phyloP scores from a whole-genome alignment of 2,113 vertebrate species.

The Catharus minimus region DNA sequence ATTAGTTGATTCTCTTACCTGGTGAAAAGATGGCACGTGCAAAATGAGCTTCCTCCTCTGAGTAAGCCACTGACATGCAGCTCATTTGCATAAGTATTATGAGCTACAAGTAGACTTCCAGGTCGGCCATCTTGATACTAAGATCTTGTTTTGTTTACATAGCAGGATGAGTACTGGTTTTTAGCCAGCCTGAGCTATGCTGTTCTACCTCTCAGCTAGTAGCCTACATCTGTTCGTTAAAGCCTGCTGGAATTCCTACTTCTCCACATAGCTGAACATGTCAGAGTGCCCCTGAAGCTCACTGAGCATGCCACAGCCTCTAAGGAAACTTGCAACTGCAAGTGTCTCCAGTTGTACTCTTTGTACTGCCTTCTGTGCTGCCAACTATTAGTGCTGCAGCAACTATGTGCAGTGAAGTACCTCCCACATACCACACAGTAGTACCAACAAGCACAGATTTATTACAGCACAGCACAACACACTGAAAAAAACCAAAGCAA shows the following conservation, averaged over 20 bases:
- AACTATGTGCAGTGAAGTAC: conserved; percentile 67
- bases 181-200: conserved; percentile 17
- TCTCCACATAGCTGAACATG: conserved; percentile 5
- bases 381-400: conserved; percentile 73
- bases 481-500: neutral
- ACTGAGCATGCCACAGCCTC: conserved; percentile 47
- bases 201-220: conserved; percentile 19
- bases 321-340: conserved; percentile 53
- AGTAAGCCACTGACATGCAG: conserved; percentile 53
- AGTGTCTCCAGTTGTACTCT: conserved; percentile 60
- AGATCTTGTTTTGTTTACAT: conserved; percentile 48
- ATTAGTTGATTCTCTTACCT: conserved; percentile 72
- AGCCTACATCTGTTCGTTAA: conserved; percentile 48
- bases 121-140: conserved; percentile 69
- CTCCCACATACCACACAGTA: conserved; percentile 69
- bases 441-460: conserved; percentile 61
- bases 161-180: conserved; percentile 28
- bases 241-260: conserved; percentile 58
- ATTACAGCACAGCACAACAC: neutral
- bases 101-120: conserved; percentile 68
- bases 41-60: conserved; percentile 68
- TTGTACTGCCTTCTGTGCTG: conserved; percentile 65
- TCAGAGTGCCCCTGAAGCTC: conserved; percentile 49
- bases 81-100: conserved; percentile 64
- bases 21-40: conserved; percentile 42